A percentile compares a stretch with the other conserved stretches of the same genome.
Conservation (phyloP, 2,888 invertebrate genomes). For the Yponomeuta sedellus region DNA sequence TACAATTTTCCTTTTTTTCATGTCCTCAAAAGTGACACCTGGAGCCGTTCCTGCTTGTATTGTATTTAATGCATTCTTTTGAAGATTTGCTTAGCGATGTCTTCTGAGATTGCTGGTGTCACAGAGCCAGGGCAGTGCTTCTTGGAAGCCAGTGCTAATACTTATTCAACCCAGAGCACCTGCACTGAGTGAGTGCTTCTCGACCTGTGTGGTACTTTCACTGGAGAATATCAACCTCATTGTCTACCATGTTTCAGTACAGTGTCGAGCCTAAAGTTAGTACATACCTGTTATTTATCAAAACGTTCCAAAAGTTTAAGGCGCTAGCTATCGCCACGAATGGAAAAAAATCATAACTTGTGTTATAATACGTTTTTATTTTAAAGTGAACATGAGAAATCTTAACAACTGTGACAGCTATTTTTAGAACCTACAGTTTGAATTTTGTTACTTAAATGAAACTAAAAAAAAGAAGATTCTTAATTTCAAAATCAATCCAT, state of each 20-base stretch:
- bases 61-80: conserved; percentile 46
- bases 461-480: no score
- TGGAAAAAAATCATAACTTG: no score
- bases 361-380: no score
- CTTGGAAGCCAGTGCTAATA: not conserved
- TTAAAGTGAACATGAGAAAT: no score
- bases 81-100: conserved; percentile 28
- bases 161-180: not conserved
- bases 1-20: no score
- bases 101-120: conserved; percentile 21
- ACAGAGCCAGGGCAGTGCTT: not conserved
- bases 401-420: no score
- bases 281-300: not conserved
- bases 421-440: no score
- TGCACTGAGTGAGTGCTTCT: not conserved
- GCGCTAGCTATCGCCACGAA: no score
- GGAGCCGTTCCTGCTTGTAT: not conserved
- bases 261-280: not conserved
- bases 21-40: no score
- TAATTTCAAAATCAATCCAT: no score
- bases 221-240: not conserved
- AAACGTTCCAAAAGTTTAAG: not conserved
- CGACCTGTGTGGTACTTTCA: not conserved
- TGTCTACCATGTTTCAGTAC: not conserved
- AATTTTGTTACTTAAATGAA: no score